A percentile compares a stretch with the other conserved stretches of the same genome.
Conservation (phyloP, 2,113 vertebrate species). For the Atrichornis clamosus region DNA sequence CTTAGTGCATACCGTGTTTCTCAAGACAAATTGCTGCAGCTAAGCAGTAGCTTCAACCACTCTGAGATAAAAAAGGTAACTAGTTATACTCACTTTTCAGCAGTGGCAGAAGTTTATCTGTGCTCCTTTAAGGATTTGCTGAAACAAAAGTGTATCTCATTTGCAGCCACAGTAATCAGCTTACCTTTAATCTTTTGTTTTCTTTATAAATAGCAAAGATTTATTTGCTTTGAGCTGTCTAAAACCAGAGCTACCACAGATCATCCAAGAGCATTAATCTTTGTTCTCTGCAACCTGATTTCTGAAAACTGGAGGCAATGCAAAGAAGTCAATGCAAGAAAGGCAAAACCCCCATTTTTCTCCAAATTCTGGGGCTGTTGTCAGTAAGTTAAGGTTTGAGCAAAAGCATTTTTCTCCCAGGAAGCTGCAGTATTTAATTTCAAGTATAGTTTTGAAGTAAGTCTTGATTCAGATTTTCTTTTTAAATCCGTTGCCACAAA, state of each 20-base stretch:
- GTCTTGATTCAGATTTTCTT: not conserved
- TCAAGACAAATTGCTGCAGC: not conserved
- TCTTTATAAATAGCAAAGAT: slow-evolving; percentile 41
- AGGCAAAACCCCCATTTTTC: not conserved
- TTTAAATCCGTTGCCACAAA: not conserved
- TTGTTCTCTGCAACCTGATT: not conserved
- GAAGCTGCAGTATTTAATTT: not conserved
- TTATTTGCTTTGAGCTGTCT: slow-evolving; percentile 11
- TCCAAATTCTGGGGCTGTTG: not conserved
- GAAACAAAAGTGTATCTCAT: slow-evolving; percentile 9
- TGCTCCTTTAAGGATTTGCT: slow-evolving; percentile 13
- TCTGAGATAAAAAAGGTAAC: not conserved
- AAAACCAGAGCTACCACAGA: slow-evolving; percentile 5
- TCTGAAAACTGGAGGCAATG: not conserved
- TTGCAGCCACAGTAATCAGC: slow-evolving; percentile 43
- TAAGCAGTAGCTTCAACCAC: not conserved
- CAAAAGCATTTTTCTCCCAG: not conserved
- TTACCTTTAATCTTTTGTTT: slow-evolving; percentile 54
- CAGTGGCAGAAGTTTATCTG: not conserved
- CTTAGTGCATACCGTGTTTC: not conserved
- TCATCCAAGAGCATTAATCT: slow-evolving; percentile 19
- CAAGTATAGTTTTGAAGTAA: not conserved
- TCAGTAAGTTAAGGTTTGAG: not conserved
- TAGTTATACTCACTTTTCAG: not conserved
- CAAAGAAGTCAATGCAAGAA: not conserved